A percentile compares a stretch with the other conserved stretches of the same genome.
phyloP scores from a whole-genome alignment of 2,888 invertebrate genomes.

The Ectemnius lituratus region DNA sequence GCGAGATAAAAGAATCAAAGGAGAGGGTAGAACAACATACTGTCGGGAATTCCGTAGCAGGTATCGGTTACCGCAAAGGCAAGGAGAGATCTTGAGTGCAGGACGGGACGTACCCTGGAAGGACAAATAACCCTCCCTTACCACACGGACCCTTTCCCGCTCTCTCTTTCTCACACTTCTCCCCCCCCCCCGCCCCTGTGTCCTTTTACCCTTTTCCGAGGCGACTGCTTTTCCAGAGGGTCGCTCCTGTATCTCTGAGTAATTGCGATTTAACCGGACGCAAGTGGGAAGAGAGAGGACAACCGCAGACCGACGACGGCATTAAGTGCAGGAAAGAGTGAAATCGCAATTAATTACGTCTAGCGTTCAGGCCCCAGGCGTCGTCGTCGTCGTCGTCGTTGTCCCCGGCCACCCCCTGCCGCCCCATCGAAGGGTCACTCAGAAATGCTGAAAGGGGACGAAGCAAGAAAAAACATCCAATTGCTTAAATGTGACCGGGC shows the following conservation, averaged over 20 bases:
- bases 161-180: slow-evolving; percentile 20
- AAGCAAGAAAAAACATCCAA: slow-evolving; percentile 58
- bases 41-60: slow-evolving; percentile 12
- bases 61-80: slow-evolving; percentile 23
- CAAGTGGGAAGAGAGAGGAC: slow-evolving; percentile 54
- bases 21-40: background rate
- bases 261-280: slow-evolving; percentile 71
- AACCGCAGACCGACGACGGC: slow-evolving; percentile 65
- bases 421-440: slow-evolving; percentile 49
- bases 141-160: slow-evolving; percentile 25
- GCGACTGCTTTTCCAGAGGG: slow-evolving; percentile 39
- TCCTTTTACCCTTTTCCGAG: slow-evolving; percentile 33
- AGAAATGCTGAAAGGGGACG: slow-evolving; percentile 46
- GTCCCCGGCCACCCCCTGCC: slow-evolving; percentile 11
- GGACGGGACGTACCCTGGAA: slow-evolving; percentile 9
- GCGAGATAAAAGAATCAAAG: slow-evolving; percentile 8
- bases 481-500: slow-evolving; percentile 62
- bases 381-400: slow-evolving; percentile 48
- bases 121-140: slow-evolving; percentile 57
- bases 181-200: slow-evolving; percentile 17
- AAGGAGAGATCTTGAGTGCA: slow-evolving; percentile 17
- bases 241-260: slow-evolving; percentile 63
- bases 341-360: slow-evolving; percentile 75
- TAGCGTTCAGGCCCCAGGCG: slow-evolving; percentile 28
- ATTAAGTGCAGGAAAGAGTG: slow-evolving; percentile 73